These are phyloP conservation scores for Dermatophagoides farinae DNA, from an alignment of 1,140 invertebrate species.

Conservation along the genomic window DNA sequence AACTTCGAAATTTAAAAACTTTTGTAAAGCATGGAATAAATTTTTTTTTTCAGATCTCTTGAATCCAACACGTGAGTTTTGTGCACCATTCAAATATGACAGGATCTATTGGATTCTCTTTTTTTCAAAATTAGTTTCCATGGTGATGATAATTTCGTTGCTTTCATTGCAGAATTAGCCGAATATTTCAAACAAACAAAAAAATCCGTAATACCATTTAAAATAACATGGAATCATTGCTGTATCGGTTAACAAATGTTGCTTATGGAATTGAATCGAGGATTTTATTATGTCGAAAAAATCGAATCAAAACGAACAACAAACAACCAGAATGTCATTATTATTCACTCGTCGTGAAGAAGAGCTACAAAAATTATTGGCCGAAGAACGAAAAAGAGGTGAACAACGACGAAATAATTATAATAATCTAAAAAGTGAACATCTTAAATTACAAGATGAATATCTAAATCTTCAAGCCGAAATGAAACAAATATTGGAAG, in stretches of 20 bases:
- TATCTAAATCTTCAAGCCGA: slow-evolving; percentile 9
- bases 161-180: no score
- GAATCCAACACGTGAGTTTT: neutral
- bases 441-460: slow-evolving; percentile 11
- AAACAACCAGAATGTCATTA: no score
- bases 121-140: no score
- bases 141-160: no score
- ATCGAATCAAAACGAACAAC: no score
- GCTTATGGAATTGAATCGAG: no score
- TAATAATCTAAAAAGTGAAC: slow-evolving; percentile 5
- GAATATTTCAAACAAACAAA: no score
- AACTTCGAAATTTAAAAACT: neutral
- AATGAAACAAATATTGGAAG: slow-evolving; percentile 11
- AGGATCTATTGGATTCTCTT: no score
- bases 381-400: slow-evolving; percentile 9
- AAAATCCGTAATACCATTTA: no score
- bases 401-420: slow-evolving; percentile 14
- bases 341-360: slow-evolving; percentile 3
- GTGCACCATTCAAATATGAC: neutral
- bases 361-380: slow-evolving; percentile 10
- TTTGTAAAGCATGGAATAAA: neutral
- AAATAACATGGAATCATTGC: no score
- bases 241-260: no score
- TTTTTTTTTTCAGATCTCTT: neutral
- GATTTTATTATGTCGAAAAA: no score